Conservation (phyloP, 2,797 vertebrate genomes). For the Nannoperca obscura region DNA sequence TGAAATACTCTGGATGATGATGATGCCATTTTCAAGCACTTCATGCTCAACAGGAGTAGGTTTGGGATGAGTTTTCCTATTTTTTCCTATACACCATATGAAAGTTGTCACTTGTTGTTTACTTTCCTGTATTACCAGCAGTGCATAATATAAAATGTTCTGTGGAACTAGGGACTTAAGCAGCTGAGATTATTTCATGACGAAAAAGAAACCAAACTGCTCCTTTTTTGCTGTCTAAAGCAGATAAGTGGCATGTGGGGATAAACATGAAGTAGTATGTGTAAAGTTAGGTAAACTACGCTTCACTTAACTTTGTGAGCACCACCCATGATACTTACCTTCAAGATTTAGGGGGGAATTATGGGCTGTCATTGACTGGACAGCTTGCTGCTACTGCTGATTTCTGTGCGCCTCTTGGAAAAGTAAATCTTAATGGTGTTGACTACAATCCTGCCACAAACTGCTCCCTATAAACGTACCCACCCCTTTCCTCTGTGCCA, state of each 20-base stretch:
- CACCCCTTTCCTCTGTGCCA: conserved; percentile 27
- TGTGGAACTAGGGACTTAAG: conserved; percentile 18
- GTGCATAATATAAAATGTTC: not conserved
- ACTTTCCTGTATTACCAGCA: not conserved
- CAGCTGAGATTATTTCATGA: conserved; percentile 42
- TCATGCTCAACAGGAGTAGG: not conserved
- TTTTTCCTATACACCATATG: not conserved
- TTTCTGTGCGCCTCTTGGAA: conserved; percentile 36
- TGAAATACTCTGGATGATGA: not conserved
- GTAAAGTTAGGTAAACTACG: conserved; percentile 65
- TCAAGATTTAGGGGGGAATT: conserved; percentile 34
- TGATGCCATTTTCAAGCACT: not conserved
- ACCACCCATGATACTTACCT: conserved; percentile 38
- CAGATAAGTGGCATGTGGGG: conserved; percentile 64
- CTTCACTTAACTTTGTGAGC: conserved; percentile 59
- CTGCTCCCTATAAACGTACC: conserved; percentile 56
- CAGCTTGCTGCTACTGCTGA: conserved; percentile 21
- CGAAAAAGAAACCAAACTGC: conserved; percentile 25
- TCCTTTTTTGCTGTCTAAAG: conserved; percentile 42
- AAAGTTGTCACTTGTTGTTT: conserved; percentile 3
- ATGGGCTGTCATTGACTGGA: conserved; percentile 50
- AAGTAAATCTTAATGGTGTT: conserved; percentile 66
- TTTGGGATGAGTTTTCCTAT: not conserved
- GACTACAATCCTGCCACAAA: conserved; percentile 67
- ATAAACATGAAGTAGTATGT: conserved; percentile 66